Evolutionary conservation across 2,797 vertebrate genomes (phyloP).

Genomic region (Perodicticus potto): DNA sequence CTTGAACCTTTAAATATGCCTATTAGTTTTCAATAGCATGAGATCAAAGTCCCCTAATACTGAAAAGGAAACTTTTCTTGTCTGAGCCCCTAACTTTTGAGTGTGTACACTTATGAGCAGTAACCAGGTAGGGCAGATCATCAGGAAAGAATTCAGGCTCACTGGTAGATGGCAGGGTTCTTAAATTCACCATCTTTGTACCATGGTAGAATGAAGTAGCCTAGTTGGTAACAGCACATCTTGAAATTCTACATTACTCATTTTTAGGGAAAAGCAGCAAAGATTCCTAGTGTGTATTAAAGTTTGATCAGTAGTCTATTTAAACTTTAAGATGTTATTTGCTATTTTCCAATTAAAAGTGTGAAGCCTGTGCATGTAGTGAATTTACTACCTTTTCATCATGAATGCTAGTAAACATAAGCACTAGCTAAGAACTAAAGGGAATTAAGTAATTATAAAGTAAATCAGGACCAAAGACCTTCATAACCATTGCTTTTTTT

Average conservation of each 20-base stretch:
- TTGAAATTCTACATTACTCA: background rate
- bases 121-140: background rate
- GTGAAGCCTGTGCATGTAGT: background rate
- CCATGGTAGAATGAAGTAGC: background rate
- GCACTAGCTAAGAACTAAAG: background rate
- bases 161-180: background rate
- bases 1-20: background rate
- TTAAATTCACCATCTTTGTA: background rate
- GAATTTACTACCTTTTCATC: background rate
- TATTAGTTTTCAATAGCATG: background rate
- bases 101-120: background rate
- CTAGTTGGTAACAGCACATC: background rate
- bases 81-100: background rate
- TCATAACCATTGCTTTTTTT: conserved; percentile 29
- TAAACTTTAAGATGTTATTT: background rate
- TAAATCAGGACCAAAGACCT: background rate
- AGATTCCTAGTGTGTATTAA: background rate
- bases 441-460: background rate
- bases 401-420: background rate
- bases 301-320: conserved; percentile 7
- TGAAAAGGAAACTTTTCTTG: background rate
- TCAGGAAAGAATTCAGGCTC: background rate
- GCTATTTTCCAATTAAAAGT: conserved; percentile 3
- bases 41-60: conserved; percentile 11
- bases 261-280: conserved; percentile 37